These are phyloP conservation scores for Eleginops maclovinus DNA, from an alignment of 2,113 vertebrate genomes.

Conservation along the genomic window DNA sequence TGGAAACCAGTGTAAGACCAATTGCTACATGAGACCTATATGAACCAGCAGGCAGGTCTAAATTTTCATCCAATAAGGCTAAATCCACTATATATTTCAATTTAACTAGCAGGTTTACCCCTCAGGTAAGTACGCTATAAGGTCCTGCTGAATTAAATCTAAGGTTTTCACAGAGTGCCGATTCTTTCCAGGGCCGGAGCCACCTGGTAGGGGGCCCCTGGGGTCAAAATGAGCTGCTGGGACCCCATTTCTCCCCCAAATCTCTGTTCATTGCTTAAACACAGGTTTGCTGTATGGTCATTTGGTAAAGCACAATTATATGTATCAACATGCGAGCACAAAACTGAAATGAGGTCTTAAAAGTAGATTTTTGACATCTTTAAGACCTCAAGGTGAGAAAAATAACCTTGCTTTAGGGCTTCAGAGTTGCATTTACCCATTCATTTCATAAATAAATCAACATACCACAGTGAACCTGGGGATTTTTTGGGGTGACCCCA, in stretches of 20 bases:
- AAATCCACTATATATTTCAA: constrained; percentile 55
- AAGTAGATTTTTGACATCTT: background rate
- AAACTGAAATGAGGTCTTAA: background rate
- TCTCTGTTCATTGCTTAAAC: background rate
- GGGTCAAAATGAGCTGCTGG: constrained; percentile 1
- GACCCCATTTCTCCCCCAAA: background rate
- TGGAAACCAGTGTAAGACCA: constrained; percentile 61
- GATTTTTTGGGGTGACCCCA: background rate
- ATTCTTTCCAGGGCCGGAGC: constrained; percentile 13
- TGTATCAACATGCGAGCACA: constrained; percentile 2
- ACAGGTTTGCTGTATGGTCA: constrained; percentile 14
- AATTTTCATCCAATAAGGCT: constrained; percentile 16
- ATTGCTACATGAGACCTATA: constrained; percentile 63
- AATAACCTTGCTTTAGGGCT: constrained; percentile 9
- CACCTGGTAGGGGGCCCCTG: background rate
- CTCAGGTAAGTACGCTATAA: background rate
- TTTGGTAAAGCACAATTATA: constrained; percentile 10
- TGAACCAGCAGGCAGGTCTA: constrained; percentile 72
- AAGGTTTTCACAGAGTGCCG: constrained; percentile 27
- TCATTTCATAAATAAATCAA: background rate
- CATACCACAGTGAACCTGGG: constrained; percentile 17
- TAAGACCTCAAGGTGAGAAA: background rate
- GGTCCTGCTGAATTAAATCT: constrained; percentile 31
- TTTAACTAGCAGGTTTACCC: constrained; percentile 1
- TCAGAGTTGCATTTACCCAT: background rate